Conservation (phyloP, 2,113 vertebrate genomes). For the Megatriorchis doriae region DNA sequence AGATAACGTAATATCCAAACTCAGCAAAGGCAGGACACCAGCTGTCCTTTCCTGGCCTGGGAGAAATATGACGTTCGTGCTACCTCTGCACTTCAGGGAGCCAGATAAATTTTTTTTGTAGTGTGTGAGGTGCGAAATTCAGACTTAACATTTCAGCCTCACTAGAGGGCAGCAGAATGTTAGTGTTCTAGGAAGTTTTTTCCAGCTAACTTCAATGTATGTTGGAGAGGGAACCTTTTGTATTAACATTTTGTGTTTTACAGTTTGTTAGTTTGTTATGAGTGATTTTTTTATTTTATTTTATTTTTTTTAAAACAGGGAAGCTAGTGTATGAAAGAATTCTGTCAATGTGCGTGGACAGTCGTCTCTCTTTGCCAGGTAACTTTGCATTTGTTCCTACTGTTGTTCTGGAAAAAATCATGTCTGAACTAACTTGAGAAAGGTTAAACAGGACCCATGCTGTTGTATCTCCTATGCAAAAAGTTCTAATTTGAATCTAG, state of each 20-base stretch:
- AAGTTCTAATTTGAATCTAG: not conserved
- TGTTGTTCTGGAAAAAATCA: not conserved
- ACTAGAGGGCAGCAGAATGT: slow-evolving; percentile 61
- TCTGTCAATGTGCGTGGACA: slow-evolving; percentile 89
- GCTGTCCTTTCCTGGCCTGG: not conserved
- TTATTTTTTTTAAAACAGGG: slow-evolving; percentile 65
- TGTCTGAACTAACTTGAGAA: not conserved
- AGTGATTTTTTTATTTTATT: not conserved
- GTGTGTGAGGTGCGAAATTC: not conserved
- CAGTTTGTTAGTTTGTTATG: not conserved
- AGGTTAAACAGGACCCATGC: not conserved
- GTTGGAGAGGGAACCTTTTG: not conserved
- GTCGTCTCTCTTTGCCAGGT: slow-evolving; percentile 77
- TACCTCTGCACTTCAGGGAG: not conserved
- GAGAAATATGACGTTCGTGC: not conserved
- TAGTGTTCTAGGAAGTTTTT: not conserved
- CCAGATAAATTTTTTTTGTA: not conserved
- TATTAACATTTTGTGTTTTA: not conserved
- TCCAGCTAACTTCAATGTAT: accelerated
- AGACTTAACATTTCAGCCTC: not conserved
- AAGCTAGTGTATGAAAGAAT: slow-evolving; percentile 94
- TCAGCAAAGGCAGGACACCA: not conserved
- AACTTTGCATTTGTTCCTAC: not conserved
- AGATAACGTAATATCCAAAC: not conserved
- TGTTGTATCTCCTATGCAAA: not conserved